A percentile compares a stretch with the other conserved stretches of the same genome.
These are phyloP conservation scores for Andinoacara biseriatus DNA, from an alignment of 2,113 vertebrate species.

Conservation along the genomic window DNA sequence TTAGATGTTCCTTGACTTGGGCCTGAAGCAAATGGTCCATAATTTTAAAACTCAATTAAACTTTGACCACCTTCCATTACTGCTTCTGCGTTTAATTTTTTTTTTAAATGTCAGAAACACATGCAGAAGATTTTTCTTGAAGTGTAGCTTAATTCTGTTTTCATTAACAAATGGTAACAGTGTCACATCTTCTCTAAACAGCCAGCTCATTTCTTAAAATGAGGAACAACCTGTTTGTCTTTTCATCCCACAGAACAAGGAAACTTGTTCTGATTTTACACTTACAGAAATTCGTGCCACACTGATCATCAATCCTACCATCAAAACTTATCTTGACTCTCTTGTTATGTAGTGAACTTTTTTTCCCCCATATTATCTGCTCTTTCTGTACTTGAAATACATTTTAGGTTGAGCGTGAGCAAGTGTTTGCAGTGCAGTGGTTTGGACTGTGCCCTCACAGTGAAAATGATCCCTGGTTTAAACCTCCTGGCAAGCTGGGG, in stretches of 20 bases:
- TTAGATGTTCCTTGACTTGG: background rate
- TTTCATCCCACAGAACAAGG: background rate
- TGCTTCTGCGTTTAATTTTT: background rate
- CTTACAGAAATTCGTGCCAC: background rate
- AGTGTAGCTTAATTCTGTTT: background rate
- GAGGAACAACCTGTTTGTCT: conserved; percentile 1
- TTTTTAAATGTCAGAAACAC: background rate
- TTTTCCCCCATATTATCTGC: background rate
- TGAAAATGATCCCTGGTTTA: background rate
- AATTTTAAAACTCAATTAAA: background rate
- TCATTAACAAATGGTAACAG: background rate
- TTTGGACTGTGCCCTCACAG: background rate
- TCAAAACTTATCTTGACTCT: background rate
- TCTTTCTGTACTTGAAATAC: background rate
- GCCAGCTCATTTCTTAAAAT: background rate
- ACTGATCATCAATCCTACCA: background rate
- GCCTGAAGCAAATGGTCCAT: background rate
- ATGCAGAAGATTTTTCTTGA: background rate
- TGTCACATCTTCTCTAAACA: background rate
- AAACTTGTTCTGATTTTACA: background rate
- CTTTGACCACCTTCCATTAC: background rate
- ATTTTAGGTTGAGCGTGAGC: background rate
- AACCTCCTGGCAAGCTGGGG: background rate
- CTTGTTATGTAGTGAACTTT: background rate
- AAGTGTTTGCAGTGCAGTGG: background rate